Conservation (phyloP, 2,888 invertebrate species). For the Bimastos eiseni region DNA sequence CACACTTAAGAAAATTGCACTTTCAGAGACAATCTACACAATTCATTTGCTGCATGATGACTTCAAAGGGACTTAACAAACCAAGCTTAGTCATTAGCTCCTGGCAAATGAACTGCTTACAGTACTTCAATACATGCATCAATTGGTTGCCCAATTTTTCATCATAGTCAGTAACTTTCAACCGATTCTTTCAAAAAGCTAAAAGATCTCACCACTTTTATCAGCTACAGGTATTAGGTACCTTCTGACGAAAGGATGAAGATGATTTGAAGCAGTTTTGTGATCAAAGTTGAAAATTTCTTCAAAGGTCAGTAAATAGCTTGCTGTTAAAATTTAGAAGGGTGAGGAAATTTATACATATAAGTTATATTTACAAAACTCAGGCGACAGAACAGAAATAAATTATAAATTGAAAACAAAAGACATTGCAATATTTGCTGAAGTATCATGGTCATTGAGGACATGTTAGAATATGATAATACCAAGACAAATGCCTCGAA, state of each 20-base stretch:
- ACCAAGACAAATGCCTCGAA: background rate
- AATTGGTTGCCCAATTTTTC: background rate
- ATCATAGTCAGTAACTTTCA: background rate
- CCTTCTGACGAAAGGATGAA: background rate
- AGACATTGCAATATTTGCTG: slow-evolving; percentile 3
- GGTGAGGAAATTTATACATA: background rate
- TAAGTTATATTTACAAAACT: background rate
- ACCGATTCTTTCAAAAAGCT: background rate
- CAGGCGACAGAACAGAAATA: slow-evolving; percentile 1
- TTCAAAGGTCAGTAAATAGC: background rate
- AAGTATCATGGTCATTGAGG: slow-evolving; percentile 2
- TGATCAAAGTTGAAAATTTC: background rate
- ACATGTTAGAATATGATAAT: background rate
- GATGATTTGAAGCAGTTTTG: slow-evolving; percentile 13
- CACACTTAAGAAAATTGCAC: background rate
- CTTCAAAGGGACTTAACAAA: background rate
- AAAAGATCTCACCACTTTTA: background rate
- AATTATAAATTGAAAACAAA: background rate
- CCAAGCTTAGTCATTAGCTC: background rate
- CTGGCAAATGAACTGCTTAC: background rate
- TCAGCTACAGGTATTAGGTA: background rate
- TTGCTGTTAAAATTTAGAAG: background rate
- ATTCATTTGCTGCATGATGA: background rate
- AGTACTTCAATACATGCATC: background rate
- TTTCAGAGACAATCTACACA: background rate